Conservation (phyloP, 2,888 invertebrate genomes). For the Cataglyphis livida region DNA sequence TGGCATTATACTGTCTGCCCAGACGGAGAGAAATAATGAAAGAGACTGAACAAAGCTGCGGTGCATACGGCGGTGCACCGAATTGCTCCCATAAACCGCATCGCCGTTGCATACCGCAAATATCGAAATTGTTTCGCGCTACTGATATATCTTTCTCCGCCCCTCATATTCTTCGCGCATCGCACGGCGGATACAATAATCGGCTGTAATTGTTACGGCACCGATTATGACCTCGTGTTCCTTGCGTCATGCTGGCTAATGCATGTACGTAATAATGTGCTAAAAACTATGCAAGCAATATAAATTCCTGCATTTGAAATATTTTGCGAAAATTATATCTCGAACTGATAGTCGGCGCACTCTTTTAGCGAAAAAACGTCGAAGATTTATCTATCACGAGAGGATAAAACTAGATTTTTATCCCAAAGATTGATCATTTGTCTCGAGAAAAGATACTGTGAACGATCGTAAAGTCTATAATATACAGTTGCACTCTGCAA, state of each 20-base stretch:
- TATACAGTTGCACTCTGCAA: slow-evolving; percentile 31
- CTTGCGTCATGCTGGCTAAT: not conserved
- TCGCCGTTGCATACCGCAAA: slow-evolving; percentile 49
- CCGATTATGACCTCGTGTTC: not conserved
- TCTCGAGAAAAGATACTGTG: slow-evolving; percentile 17
- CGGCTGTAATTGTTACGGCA: not conserved
- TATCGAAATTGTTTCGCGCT: slow-evolving; percentile 51
- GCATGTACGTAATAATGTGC: not conserved
- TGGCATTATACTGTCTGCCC: not conserved
- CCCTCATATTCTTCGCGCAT: slow-evolving; percentile 25
- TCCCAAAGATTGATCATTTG: not conserved
- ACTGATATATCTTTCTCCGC: slow-evolving; percentile 22
- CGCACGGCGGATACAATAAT: slow-evolving; percentile 15
- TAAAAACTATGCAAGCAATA: not conserved
- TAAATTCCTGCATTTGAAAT: not conserved
- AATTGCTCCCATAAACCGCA: slow-evolving; percentile 52
- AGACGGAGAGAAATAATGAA: not conserved
- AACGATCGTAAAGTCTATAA: slow-evolving; percentile 42
- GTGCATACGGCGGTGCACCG: slow-evolving; percentile 17
- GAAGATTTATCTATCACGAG: not conserved
- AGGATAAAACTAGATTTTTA: not conserved
- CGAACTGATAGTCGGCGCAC: not conserved
- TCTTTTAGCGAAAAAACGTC: not conserved
- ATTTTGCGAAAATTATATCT: not conserved
- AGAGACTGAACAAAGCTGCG: slow-evolving; percentile 41